phyloP scores from a whole-genome alignment of 2,797 vertebrate genomes.

The Aphelocoma californica region DNA sequence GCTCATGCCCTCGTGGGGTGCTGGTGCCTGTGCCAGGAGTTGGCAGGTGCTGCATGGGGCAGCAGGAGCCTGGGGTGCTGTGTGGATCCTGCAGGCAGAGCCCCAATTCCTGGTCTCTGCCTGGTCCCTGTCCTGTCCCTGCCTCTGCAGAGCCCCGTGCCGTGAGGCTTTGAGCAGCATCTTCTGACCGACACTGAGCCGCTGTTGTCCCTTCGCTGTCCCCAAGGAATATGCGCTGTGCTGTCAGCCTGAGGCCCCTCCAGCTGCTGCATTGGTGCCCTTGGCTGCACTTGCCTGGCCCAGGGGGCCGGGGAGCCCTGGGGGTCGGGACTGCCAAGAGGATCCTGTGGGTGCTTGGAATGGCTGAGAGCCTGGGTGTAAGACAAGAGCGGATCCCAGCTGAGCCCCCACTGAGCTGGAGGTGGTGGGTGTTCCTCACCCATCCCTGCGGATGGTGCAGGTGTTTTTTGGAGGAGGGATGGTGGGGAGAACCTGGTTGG shows the following conservation, averaged over 20 bases:
- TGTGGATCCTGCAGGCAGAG: neutral
- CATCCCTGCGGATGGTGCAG: neutral
- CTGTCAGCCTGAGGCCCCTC: neutral
- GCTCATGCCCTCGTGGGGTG: accelerated
- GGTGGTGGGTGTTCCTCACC: neutral
- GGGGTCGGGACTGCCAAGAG: accelerated
- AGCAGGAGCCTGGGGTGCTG: neutral
- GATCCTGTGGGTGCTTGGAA: accelerated
- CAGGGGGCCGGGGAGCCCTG: accelerated
- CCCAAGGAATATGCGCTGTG: accelerated
- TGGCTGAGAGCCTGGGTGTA: accelerated
- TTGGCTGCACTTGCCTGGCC: neutral
- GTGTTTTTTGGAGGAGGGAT: neutral
- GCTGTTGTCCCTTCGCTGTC: neutral
- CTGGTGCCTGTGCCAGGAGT: neutral
- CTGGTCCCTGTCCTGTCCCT: neutral
- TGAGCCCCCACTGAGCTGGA: neutral
- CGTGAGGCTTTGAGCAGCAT: accelerated
- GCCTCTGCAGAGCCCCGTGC: neutral
- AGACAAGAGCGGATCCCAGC: neutral
- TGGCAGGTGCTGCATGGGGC: neutral
- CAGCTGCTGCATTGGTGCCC: accelerated
- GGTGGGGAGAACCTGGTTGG: neutral
- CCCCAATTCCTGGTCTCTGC: accelerated
- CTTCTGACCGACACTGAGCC: accelerated